Base-by-base conservation (phyloP, 2,888 invertebrate species). In the Thera britannica region DNA sequence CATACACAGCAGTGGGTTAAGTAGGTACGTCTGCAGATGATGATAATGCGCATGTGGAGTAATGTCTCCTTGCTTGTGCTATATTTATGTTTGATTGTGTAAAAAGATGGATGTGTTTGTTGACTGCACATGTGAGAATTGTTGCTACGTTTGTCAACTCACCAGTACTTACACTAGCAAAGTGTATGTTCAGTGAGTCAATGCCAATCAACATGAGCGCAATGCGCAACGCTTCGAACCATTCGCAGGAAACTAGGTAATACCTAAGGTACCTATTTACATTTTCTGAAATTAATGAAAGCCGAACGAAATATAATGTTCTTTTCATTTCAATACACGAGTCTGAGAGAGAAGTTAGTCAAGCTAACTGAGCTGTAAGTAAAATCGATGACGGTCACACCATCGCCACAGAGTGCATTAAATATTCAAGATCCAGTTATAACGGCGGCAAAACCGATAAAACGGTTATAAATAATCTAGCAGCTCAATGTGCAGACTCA, bases 341-440 rank as follows among this genome's bases (percentile, higher is more conserved):
- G 2, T 7, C 2, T 8, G 2, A 5, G 51, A 6, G 38, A 38
- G 6, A 38, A 38, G 38, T 38, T 2, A 51, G 51, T 23, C 12
- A 52, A 52, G 34, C 1, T 34, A 9, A 34, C 46, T 56, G 1
- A 65, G 56, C 46, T 55, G 35, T 7, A 62, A 52, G 61, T 38
- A 54, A 52, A 55, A 67, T 67, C 59, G 59, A 67, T 41, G 49
- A 44, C 51, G 51, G 41, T 41, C 44, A 63, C 67, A 55, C 66
- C 54, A 59, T 59, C 63, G 58, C 46, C 51, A 5, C 55, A 12
- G 35, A 12, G 36, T 63, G 36, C 49, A 64, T 67, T 44, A 49
- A 60, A 56, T 41, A 63, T 67, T 63, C 59, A 63, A 41, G 52
- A 36, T 35, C 23, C 62, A 58, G 56, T 35, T 58, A 35, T 35